Conservation (phyloP, 2,797 vertebrate genomes). For the Sebastes alutus region DNA sequence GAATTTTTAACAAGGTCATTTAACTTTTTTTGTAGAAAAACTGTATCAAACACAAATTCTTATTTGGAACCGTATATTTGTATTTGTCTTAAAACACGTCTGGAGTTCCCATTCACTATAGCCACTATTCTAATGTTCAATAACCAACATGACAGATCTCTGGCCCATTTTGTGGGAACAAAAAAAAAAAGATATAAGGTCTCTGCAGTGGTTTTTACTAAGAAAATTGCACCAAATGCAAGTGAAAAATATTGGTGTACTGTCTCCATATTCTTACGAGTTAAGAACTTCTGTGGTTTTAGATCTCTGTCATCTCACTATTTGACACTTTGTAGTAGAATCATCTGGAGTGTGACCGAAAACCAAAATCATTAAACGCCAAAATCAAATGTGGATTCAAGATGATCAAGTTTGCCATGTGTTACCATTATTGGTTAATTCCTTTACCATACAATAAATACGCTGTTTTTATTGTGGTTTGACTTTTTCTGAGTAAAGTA, state of each 20-base stretch:
- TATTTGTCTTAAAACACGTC: no score
- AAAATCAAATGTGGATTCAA: neutral
- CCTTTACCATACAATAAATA: neutral
- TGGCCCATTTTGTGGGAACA: no score
- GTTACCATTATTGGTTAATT: neutral
- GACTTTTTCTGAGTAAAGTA: slow-evolving; percentile 4
- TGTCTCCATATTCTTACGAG: neutral
- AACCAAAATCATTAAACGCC: no score
- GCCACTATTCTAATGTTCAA: no score
- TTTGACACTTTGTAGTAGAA: neutral
- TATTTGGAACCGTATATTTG: no score
- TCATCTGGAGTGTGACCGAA: neutral
- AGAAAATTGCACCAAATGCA: neutral
- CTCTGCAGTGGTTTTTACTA: neutral
- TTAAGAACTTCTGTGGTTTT: neutral
- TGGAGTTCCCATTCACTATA: no score
- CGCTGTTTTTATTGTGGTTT: neutral
- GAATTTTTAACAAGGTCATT: no score
- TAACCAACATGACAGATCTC: no score
- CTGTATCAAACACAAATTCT: no score
- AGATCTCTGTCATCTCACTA: neutral
- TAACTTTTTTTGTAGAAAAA: no score
- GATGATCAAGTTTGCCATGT: neutral
- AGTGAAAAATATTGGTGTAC: neutral
- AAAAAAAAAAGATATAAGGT: no score